These are phyloP conservation scores for Pteronotus mesoamericanus DNA, from an alignment of 2,797 vertebrate species.

Conservation along the genomic window DNA sequence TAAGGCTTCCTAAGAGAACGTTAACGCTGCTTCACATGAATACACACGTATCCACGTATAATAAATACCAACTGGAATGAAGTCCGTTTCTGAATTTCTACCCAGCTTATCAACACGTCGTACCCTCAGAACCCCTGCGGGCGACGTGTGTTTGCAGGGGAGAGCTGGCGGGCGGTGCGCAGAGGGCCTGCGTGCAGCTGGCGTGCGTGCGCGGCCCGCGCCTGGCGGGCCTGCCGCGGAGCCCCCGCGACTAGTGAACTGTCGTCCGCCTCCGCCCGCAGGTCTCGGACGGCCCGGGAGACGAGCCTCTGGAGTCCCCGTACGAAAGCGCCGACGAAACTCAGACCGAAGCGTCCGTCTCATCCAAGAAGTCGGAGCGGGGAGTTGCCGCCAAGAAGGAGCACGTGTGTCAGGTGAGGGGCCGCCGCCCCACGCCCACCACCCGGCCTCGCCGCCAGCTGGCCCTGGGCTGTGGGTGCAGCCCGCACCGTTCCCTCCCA, in stretches of 20 bases:
- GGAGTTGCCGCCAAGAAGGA: conserved; percentile 88
- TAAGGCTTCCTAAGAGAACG: neutral
- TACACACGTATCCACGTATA: no score
- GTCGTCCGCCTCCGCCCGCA: conserved; percentile 80
- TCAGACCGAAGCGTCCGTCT: conserved; percentile 82
- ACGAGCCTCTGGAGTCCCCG: conserved; percentile 93
- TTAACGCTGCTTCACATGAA: neutral
- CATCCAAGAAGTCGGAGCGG: conserved; percentile 90
- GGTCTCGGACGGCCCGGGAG: conserved; percentile 88
- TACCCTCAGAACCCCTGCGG: neutral
- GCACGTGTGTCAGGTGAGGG: conserved; percentile 92
- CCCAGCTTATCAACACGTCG: neutral
- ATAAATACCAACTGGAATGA: neutral
- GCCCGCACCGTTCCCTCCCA: no score
- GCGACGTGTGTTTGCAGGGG: no score
- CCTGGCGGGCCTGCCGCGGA: neutral
- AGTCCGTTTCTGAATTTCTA: neutral
- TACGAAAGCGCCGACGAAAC: conserved; percentile 93
- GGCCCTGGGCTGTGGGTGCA: neutral
- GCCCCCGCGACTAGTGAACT: conserved; percentile 49
- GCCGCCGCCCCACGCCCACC: neutral
- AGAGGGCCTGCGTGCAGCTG: neutral
- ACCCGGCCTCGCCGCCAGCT: neutral
- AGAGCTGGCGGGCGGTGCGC: neutral
- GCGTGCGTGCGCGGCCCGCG: neutral